Evolutionary conservation across 1,140 invertebrate genomes (phyloP), one percentile per base, ranked within the genome.

Genomic region (Papilio polytes): DNA sequence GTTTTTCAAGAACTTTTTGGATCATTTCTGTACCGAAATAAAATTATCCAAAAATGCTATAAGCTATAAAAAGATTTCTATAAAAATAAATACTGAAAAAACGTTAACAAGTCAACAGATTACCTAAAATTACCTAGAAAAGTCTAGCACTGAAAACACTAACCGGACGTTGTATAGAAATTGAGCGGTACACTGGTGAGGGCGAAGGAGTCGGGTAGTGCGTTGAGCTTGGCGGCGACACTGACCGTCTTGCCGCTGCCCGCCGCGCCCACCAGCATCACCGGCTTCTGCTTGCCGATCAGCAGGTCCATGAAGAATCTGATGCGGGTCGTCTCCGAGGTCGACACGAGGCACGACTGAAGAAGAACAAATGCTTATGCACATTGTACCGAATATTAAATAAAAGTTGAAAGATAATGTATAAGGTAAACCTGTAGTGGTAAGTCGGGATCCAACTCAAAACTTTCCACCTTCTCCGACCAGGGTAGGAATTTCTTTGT

Each of bases 111-210:
- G 70, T 59, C 56, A 22, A 59, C 7, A 20, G n/a, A 59, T 22
- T 59, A 22, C 26, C 26, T 26, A 26, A 26, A 26, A 26, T 22
- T 59, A 22, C 8, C 20, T 20, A 59, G 1, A 59, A 59, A n/a
- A 81, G 13, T 20, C 66, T 36, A 73, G 41, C 36, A 73, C 13
- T 36, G 70, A 44, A 66, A 59, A 10, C 26, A 80, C 81, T 88
- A 90, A 96, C 98, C 97, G 80, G 98, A 99, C 1, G 98, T 98
- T 0, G 98, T 99, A 92, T 99, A 99, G 93, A 98, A 99, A 95
- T 99, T 99, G 87, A 99, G 98, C 2, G 98, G 98, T 22, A 98
- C 98, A 94, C 98, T 98, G 2, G 97, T 97, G 18, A 99, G 96
- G 46, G 97, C 97, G 89, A 97, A 98, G 85, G 97, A 97, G 26